phyloP scores from a whole-genome alignment of 37 sponge, comb jelly and placozoan genomes.

The Ephydatia muelleri region DNA sequence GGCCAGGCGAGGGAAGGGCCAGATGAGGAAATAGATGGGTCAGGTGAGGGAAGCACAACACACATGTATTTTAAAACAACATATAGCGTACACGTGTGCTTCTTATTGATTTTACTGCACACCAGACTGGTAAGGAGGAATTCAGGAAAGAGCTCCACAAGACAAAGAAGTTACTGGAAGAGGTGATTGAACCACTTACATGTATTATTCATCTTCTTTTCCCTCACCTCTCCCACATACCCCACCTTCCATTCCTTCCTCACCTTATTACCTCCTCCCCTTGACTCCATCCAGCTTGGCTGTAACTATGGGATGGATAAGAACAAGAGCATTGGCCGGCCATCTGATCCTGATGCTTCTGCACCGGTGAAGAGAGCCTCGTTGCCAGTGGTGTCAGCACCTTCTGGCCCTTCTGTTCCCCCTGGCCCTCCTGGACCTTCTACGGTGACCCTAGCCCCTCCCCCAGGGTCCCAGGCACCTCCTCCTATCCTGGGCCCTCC shows the following conservation, averaged over 20 bases:
- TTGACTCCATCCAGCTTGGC: background rate
- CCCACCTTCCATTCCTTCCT: background rate
- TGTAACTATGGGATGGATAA: background rate
- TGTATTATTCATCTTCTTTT: background rate
- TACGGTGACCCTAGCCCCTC: background rate
- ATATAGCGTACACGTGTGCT: background rate
- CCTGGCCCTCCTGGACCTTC: background rate
- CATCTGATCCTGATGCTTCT: background rate
- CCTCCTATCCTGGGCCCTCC: background rate
- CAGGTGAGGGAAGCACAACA: background rate
- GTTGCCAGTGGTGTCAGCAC: background rate
- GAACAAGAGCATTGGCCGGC: background rate
- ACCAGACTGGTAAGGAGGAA: background rate
- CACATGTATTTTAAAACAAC: background rate
- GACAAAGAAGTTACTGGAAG: slow-evolving; percentile 68
- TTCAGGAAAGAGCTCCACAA: slow-evolving; percentile 56
- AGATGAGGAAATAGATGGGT: background rate
- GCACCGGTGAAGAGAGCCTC: background rate
- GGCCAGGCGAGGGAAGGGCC: background rate
- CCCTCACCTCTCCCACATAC: background rate
- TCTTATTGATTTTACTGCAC: background rate
- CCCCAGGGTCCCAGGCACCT: background rate
- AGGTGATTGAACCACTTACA: slow-evolving; percentile 42
- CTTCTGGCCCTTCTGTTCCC: background rate
- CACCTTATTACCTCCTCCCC: background rate